These are phyloP conservation scores for Seriola dumerili DNA, from an alignment of 2,113 vertebrate species.

Conservation along the genomic window DNA sequence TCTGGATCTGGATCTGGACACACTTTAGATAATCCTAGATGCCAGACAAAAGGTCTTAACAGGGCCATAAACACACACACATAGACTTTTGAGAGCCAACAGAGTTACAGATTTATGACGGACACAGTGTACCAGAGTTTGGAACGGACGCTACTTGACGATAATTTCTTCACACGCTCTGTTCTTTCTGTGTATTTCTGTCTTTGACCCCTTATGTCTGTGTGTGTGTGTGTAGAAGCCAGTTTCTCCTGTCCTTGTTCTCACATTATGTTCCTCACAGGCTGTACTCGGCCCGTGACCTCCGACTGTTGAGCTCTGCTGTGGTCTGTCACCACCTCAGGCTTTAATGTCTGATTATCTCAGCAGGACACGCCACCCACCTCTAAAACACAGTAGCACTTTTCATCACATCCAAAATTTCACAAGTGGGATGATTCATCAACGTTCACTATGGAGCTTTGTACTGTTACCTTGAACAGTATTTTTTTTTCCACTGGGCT, in stretches of 20 bases:
- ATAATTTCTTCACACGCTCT: neutral
- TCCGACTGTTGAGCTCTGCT: constrained; percentile 35
- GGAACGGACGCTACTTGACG: constrained; percentile 8
- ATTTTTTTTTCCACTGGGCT: neutral
- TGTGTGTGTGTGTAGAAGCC: constrained; percentile 4
- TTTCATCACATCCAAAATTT: constrained; percentile 41
- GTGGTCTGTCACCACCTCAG: constrained; percentile 47
- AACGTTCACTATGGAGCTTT: constrained; percentile 7
- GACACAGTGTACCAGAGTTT: neutral
- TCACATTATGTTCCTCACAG: constrained; percentile 41
- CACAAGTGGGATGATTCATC: constrained; percentile 35
- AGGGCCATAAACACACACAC: neutral
- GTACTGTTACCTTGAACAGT: constrained; percentile 13
- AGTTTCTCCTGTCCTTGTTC: constrained; percentile 15
- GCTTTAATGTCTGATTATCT: constrained; percentile 51
- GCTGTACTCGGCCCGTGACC: constrained; percentile 22
- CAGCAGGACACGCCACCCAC: constrained; percentile 8
- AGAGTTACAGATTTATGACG: constrained; percentile 6
- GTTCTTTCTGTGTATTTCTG: neutral
- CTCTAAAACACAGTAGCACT: constrained; percentile 40
- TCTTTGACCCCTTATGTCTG: constrained; percentile 11
- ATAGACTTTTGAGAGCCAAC: neutral
- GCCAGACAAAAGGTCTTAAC: constrained; percentile 6
- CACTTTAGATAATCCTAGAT: neutral
- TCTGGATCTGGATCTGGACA: constrained; percentile 15